These are phyloP conservation scores for Conops quadrifasciatus DNA, from an alignment of 2,888 invertebrate genomes.

Conservation along the genomic window DNA sequence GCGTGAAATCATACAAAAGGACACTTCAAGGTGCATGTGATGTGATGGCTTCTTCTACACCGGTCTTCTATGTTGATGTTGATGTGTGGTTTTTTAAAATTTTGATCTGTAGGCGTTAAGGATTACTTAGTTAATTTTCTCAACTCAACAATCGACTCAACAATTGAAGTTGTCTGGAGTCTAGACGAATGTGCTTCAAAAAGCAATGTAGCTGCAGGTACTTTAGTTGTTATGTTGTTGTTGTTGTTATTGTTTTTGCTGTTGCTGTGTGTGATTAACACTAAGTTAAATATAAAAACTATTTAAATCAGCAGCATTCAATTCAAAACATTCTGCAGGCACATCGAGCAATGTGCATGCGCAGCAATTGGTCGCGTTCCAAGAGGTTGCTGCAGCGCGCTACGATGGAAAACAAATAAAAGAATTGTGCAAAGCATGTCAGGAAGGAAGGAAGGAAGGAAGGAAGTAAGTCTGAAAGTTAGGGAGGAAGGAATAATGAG, in stretches of 20 bases:
- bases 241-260: no score
- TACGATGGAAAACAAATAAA: not conserved
- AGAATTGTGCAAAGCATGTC: not conserved
- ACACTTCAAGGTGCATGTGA: slow-evolving; percentile 19
- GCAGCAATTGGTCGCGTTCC: not conserved
- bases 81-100: not conserved
- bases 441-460: slow-evolving; percentile 6
- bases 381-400: not conserved
- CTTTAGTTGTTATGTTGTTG: not conserved
- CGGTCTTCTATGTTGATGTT: not conserved
- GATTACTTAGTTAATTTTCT: slow-evolving; percentile 28
- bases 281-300: slow-evolving; percentile 22
- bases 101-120: slow-evolving; percentile 20
- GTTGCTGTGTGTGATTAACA: slow-evolving; percentile 24
- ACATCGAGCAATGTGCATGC: not conserved
- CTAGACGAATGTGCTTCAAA: slow-evolving; percentile 30
- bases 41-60: slow-evolving; percentile 18
- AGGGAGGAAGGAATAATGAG: not conserved
- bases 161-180: slow-evolving; percentile 23
- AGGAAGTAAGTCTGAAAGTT: not conserved
- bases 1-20: slow-evolving; percentile 29
- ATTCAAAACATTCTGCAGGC: not conserved
- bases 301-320: slow-evolving; percentile 4
- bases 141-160: slow-evolving; percentile 4
- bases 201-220: not conserved